These are phyloP conservation scores for Etheostoma nigrum DNA, from an alignment of 2,797 vertebrate species.

Conservation along the genomic window DNA sequence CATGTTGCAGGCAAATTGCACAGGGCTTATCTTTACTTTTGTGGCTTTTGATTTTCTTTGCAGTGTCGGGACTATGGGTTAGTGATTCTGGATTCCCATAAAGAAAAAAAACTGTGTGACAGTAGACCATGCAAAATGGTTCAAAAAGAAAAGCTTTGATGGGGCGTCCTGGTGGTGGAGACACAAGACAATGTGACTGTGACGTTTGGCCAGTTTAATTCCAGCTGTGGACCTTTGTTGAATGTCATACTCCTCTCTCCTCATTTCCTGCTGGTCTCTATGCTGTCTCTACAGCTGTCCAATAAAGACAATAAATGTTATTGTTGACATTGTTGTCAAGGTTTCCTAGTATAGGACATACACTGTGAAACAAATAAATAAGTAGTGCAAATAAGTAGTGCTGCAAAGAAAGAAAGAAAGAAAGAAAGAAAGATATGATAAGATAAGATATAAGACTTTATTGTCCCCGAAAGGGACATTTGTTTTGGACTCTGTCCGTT, in stretches of 20 bases:
- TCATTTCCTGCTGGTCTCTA: not conserved
- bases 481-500: no score
- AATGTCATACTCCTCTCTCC: not conserved
- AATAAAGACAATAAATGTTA: not conserved
- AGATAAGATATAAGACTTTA: no score
- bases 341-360: not conserved
- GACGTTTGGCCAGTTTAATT: not conserved
- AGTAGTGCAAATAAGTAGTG: no score
- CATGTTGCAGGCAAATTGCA: slow-evolving; percentile 37
- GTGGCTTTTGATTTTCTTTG: slow-evolving; percentile 38
- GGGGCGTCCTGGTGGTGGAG: not conserved
- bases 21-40: slow-evolving; percentile 29
- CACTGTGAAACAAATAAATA: not conserved
- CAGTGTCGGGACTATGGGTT: not conserved
- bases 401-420: not conserved
- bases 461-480: no score
- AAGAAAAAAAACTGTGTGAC: slow-evolving; percentile 7
- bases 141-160: not conserved
- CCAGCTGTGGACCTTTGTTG: not conserved
- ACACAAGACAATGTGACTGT: not conserved
- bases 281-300: not conserved
- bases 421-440: no score
- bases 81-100: slow-evolving; percentile 8
- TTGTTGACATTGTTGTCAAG: not conserved
- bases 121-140: not conserved